Conservation (phyloP, 1,140 invertebrate genomes). For the Mercenaria mercenaria region DNA sequence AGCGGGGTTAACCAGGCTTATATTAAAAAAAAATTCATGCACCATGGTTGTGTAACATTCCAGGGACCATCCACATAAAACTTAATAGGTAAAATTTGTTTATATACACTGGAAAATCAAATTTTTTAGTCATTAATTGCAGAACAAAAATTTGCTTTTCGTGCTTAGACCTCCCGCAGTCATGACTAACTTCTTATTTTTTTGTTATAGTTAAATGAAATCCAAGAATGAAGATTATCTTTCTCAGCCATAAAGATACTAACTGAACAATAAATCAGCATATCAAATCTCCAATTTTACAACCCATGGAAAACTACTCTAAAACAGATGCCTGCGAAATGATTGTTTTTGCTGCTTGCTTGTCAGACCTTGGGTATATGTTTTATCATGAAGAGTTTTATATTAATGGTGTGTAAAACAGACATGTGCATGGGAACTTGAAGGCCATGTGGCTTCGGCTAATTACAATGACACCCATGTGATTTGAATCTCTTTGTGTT, state of each 20-base stretch:
- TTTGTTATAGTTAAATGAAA: not conserved
- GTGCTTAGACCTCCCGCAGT: not conserved
- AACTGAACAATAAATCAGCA: conserved; percentile 1
- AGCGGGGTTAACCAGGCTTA: too few species aligned
- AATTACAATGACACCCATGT: conserved; percentile 38
- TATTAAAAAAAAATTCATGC: too few species aligned
- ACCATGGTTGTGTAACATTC: too few species aligned
- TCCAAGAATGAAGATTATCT: not conserved
- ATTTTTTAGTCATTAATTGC: too few species aligned
- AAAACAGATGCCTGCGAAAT: conserved; percentile 2
- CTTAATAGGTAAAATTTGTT: too few species aligned
- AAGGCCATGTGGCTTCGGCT: conserved; percentile 20
- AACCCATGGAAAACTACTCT: conserved; percentile 16
- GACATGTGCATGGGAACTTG: conserved; percentile 26
- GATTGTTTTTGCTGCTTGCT: conserved; percentile 10
- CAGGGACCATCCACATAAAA: too few species aligned
- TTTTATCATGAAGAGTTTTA: conserved; percentile 32
- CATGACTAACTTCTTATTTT: not conserved
- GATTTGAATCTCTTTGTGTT: conserved; percentile 17
- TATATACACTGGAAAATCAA: too few species aligned
- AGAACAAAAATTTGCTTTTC: too few species aligned
- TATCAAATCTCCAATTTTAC: not conserved
- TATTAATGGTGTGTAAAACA: conserved; percentile 50
- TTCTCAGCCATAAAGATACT: not conserved
- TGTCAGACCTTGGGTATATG: conserved; percentile 4